phyloP scores from a whole-genome alignment of 2,113 vertebrate species.

The Corapipo altera region DNA sequence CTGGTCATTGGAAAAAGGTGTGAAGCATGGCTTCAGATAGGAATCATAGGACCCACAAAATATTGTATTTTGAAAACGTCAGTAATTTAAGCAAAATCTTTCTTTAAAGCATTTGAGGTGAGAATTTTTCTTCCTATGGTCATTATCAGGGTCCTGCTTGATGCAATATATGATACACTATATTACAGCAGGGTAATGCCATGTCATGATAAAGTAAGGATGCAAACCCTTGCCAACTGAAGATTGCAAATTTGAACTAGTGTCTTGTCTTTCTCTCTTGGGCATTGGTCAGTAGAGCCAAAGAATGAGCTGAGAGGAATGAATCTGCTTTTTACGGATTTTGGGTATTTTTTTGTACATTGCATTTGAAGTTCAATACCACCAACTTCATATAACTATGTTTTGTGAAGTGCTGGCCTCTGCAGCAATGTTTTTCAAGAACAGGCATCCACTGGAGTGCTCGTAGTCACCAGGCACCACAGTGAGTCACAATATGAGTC shows the following conservation, averaged over 20 bases:
- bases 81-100: neutral
- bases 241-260: neutral
- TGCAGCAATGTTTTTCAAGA: neutral
- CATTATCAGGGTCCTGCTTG: neutral
- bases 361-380: neutral
- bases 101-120: neutral
- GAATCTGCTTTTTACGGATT: neutral
- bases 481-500: conserved; percentile 55
- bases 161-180: neutral
- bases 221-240: neutral
- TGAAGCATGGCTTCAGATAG: neutral
- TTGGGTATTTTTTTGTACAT: neutral
- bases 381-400: neutral
- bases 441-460: neutral
- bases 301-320: neutral
- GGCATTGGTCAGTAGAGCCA: neutral
- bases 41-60: neutral
- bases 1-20: neutral
- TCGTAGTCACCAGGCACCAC: neutral
- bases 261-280: neutral
- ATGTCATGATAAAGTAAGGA: neutral
- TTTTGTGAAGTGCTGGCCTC: neutral
- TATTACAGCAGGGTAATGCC: neutral
- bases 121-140: neutral
- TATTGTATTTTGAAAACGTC: neutral